Evolutionary conservation across 53 echinoderm and acorn worm species (phyloP).

Genomic region (Echinarachnius parma): DNA sequence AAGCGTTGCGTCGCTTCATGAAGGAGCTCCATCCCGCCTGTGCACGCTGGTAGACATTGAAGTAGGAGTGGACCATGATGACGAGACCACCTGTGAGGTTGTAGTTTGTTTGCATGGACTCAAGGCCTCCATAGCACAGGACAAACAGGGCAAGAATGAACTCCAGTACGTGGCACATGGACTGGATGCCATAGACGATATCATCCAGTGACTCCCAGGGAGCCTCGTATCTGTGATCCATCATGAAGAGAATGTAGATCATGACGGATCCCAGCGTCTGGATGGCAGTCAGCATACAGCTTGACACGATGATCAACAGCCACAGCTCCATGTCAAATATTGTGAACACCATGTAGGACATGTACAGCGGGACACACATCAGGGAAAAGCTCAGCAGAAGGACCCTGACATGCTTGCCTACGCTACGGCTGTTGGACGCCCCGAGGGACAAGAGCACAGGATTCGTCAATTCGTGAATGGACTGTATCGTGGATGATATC

Average conservation of each 20-base stretch:
- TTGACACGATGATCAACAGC: slow-evolving; percentile 91
- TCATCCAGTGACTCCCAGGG: slow-evolving; percentile 91
- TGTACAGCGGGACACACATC: slow-evolving; percentile 70
- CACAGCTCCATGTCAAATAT: slow-evolving; percentile 84
- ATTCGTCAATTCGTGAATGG: slow-evolving; percentile 85
- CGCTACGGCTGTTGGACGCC: slow-evolving; percentile 74
- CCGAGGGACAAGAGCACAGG: slow-evolving; percentile 79
- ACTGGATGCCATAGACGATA: slow-evolving; percentile 84
- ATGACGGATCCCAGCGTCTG: slow-evolving; percentile 80
- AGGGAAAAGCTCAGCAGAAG: slow-evolving; percentile 64
- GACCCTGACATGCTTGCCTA: slow-evolving; percentile 75
- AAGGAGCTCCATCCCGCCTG: slow-evolving; percentile 84
- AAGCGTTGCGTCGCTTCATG: slow-evolving; percentile 70
- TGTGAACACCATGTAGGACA: slow-evolving; percentile 77
- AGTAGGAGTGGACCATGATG: slow-evolving; percentile 92
- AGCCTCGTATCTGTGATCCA: slow-evolving; percentile 71
- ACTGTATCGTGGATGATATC: slow-evolving; percentile 88
- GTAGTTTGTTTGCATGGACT: slow-evolving; percentile 65
- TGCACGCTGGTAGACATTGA: slow-evolving; percentile 90
- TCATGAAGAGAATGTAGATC: slow-evolving; percentile 89
- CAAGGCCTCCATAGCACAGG: slow-evolving; percentile 75
- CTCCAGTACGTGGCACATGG: slow-evolving; percentile 83
- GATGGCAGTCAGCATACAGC: slow-evolving; percentile 84
- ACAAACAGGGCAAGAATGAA: slow-evolving; percentile 87
- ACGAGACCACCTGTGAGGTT: slow-evolving; percentile 75